A percentile compares a stretch with the other conserved stretches of the same genome.
phyloP scores from a whole-genome alignment of 2,113 vertebrate genomes.

The Aplodontia rufa region DNA sequence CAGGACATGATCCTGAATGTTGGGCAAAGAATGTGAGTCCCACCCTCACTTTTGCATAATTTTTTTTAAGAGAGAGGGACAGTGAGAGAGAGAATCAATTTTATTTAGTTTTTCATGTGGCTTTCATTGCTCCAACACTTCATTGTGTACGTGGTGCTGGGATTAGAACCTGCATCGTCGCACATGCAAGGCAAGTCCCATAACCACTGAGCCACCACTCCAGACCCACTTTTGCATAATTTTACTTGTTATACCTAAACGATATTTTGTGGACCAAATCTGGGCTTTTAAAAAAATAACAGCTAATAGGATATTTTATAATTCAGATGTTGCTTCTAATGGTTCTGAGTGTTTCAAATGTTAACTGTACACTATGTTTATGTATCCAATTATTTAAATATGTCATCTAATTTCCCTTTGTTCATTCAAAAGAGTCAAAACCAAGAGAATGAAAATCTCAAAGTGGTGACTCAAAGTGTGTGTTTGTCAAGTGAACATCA shows the following conservation, averaged over 20 bases:
- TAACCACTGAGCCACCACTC: too few species aligned
- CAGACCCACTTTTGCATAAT: not conserved
- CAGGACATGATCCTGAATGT: not conserved
- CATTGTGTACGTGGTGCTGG: too few species aligned
- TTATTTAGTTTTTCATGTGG: too few species aligned
- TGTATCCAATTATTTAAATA: conserved; percentile 37
- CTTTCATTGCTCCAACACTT: too few species aligned
- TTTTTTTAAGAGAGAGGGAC: too few species aligned
- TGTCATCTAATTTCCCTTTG: not conserved
- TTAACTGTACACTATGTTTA: not conserved
- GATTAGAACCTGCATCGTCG: too few species aligned
- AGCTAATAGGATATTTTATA: not conserved
- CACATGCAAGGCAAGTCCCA: too few species aligned
- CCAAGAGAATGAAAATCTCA: not conserved
- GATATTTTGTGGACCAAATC: not conserved
- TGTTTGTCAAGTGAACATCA: not conserved
- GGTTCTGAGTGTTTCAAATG: not conserved
- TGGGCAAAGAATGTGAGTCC: not conserved
- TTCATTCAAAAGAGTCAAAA: not conserved
- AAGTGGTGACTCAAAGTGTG: not conserved
- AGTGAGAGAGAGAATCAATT: too few species aligned
- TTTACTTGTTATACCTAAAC: not conserved
- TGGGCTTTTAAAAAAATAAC: not conserved
- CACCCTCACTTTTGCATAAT: not conserved
- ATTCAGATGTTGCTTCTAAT: not conserved